Percentiles rank a stretch among this genome's conserved stretches.
These are phyloP conservation scores for Mormyrus iriodes DNA, from an alignment of 2,113 vertebrate genomes.

Conservation along the genomic window DNA sequence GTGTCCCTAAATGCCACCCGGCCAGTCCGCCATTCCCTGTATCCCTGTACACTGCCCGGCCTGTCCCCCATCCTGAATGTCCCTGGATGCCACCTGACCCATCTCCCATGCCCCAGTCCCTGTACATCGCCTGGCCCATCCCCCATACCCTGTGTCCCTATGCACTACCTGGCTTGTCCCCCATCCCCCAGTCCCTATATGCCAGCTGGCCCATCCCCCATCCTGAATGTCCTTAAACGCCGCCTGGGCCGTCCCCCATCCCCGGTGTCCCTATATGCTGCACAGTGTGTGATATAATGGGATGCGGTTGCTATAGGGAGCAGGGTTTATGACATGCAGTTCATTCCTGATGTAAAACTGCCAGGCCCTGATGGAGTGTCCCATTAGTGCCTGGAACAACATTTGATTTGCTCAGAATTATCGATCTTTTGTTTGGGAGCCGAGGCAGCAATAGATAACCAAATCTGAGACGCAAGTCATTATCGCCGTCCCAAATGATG, in stretches of 20 bases:
- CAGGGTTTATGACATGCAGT: slow-evolving; percentile 40
- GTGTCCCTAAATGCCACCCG: neutral
- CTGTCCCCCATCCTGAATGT: neutral
- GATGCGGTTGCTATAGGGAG: slow-evolving; percentile 32
- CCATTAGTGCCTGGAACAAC: slow-evolving; percentile 71
- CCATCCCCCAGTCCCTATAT: neutral
- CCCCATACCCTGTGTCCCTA: neutral
- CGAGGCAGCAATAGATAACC: slow-evolving; percentile 72
- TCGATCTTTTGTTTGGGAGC: slow-evolving; percentile 77
- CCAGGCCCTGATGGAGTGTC: slow-evolving; percentile 71
- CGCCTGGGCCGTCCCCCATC: neutral
- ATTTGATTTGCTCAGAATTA: slow-evolving; percentile 79
- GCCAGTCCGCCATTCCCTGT: neutral
- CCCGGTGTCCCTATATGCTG: neutral
- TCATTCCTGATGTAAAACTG: slow-evolving; percentile 64
- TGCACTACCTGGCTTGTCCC: neutral
- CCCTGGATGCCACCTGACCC: too few species aligned
- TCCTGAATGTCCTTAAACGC: neutral
- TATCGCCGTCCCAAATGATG: slow-evolving; percentile 68
- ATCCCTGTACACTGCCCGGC: accelerated
- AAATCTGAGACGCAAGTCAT: slow-evolving; percentile 69
- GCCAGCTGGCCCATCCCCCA: too few species aligned
- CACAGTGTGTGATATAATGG: slow-evolving; percentile 64
- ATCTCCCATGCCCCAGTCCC: neutral
- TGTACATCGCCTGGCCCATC: neutral